phyloP scores from a whole-genome alignment of 2,797 vertebrate genomes.

The Diceros bicornis region DNA sequence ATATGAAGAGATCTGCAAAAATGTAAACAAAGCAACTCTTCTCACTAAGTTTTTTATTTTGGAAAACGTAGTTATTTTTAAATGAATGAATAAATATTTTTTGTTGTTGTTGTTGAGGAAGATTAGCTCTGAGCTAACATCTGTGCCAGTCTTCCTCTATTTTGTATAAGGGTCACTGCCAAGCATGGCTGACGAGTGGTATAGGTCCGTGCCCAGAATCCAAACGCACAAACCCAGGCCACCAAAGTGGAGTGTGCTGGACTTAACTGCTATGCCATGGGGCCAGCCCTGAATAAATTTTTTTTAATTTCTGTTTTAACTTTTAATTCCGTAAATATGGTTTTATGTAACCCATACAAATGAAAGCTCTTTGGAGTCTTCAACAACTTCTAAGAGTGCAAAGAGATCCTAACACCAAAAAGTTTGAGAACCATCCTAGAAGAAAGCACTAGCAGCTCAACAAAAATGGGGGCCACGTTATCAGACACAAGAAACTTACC shows the following conservation, averaged over 20 bases:
- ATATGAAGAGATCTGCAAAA: not conserved
- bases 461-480: not conserved
- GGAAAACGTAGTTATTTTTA: not conserved
- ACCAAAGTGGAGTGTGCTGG: too few relatives aligned
- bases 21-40: not conserved
- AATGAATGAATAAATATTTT: not conserved
- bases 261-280: too few relatives aligned
- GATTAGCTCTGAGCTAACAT: too few relatives aligned
- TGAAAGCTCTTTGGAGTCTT: not conserved
- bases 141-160: too few relatives aligned
- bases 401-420: not conserved
- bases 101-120: too few relatives aligned
- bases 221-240: too few relatives aligned
- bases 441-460: not conserved
- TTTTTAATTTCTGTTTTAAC: not conserved
- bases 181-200: too few relatives aligned
- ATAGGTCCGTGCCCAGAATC: too few relatives aligned
- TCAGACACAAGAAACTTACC: not conserved
- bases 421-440: not conserved
- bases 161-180: too few relatives aligned
- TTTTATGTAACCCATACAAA: not conserved
- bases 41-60: not conserved
- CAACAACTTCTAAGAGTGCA: not conserved
- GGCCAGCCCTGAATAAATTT: too few relatives aligned
- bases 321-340: not conserved